Evolutionary conservation across 1,140 invertebrate species (phyloP).

Genomic region (Eueides isabella): DNA sequence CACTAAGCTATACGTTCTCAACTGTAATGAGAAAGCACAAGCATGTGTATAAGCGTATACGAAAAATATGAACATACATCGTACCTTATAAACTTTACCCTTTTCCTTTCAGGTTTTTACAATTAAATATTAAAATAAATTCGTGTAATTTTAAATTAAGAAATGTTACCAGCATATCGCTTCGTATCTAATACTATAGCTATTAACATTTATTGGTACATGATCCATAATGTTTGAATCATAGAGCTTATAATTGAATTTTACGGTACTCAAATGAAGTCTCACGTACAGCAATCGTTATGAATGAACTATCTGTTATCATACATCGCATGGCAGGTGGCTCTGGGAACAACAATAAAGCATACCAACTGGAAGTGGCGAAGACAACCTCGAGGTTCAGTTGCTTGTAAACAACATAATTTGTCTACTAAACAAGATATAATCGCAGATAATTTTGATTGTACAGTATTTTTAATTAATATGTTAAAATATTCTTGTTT

Average conservation of each 20-base stretch:
- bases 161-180: not conserved
- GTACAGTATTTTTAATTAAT: not conserved
- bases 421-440: slow-evolving; percentile 2
- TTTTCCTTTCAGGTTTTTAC: too few relatives aligned
- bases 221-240: not conserved
- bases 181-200: not conserved
- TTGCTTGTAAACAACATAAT: not conserved
- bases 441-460: not conserved
- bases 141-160: not conserved
- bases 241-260: slow-evolving; percentile 27
- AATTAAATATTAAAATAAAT: too few relatives aligned
- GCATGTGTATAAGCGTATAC: too few relatives aligned
- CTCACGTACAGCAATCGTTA: slow-evolving; percentile 66
- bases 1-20: too few relatives aligned
- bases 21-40: too few relatives aligned
- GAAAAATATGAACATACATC: too few relatives aligned
- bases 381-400: slow-evolving; percentile 19
- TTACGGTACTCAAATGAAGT: slow-evolving; percentile 45
- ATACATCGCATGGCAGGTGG: slow-evolving; percentile 66
- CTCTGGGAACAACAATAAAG: slow-evolving; percentile 57
- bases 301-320: slow-evolving; percentile 68
- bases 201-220: not conserved
- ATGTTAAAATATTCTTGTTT: not conserved
- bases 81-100: too few relatives aligned
- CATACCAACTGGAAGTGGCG: slow-evolving; percentile 47